These are phyloP conservation scores for Phyllostomus hastatus DNA, from an alignment of 2,113 vertebrate genomes.

Conservation along the genomic window DNA sequence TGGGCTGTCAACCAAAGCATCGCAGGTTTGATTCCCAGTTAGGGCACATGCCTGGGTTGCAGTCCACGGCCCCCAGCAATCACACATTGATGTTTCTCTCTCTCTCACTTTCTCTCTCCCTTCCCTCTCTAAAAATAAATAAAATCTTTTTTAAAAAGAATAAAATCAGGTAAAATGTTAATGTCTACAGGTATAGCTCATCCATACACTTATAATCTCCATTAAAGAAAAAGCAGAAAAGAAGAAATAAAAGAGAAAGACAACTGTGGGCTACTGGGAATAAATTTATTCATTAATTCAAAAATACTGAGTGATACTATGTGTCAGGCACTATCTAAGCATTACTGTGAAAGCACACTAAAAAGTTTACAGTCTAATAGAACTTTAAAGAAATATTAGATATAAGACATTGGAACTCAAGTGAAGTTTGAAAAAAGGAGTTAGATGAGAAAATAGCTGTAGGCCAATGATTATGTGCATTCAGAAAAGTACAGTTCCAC, in stretches of 20 bases:
- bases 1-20: no score
- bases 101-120: no score
- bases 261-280: not conserved
- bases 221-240: not conserved
- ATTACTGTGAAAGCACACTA: not conserved
- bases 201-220: not conserved
- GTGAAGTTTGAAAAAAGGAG: not conserved
- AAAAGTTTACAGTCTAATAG: not conserved
- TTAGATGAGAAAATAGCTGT: not conserved
- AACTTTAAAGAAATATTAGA: not conserved
- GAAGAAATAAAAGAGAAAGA: not conserved
- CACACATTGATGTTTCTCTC: no score
- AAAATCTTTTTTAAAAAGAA: not conserved
- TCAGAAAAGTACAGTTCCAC: not conserved
- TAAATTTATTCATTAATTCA: not conserved
- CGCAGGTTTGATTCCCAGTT: no score
- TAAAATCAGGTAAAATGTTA: not conserved
- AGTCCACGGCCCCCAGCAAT: no score
- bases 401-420: not conserved
- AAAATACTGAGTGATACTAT: not conserved
- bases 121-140: no score
- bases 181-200: not conserved
- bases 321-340: not conserved
- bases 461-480: not conserved
- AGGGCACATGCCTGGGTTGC: no score